These are phyloP conservation scores for Romanogobio albipinnatus DNA, from an alignment of 2,113 vertebrate species.

Conservation along the genomic window DNA sequence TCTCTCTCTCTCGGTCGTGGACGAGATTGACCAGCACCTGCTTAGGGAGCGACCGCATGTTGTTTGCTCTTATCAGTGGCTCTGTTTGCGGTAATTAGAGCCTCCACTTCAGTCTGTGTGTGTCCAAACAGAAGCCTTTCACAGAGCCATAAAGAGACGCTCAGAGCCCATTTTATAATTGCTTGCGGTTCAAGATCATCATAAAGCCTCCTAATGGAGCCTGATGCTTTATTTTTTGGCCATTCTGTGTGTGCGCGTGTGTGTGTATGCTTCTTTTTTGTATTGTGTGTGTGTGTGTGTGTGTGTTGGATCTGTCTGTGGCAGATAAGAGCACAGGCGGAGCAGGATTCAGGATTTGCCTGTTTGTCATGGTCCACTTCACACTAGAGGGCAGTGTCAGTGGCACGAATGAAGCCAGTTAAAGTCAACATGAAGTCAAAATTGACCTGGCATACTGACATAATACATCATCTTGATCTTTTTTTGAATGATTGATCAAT, in stretches of 20 bases:
- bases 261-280: background rate
- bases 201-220: conserved; percentile 32
- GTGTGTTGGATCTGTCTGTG: conserved; percentile 30
- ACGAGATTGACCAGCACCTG: conserved; percentile 8
- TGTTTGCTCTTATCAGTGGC: conserved; percentile 19
- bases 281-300: background rate
- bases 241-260: background rate
- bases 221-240: background rate
- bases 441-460: background rate
- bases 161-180: conserved; percentile 31
- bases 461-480: background rate
- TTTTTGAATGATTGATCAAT: background rate
- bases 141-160: background rate
- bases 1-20: background rate
- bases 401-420: background rate
- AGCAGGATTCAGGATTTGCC: conserved; percentile 9
- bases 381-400: conserved; percentile 40
- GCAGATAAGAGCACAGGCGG: conserved; percentile 33
- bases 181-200: background rate
- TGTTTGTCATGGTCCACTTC: background rate
- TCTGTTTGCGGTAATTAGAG: conserved; percentile 42
- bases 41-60: background rate
- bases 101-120: conserved; percentile 10
- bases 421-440: background rate
- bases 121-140: conserved; percentile 33